Conservation (phyloP, 1,140 invertebrate genomes). For the Leucophenga varia region DNA sequence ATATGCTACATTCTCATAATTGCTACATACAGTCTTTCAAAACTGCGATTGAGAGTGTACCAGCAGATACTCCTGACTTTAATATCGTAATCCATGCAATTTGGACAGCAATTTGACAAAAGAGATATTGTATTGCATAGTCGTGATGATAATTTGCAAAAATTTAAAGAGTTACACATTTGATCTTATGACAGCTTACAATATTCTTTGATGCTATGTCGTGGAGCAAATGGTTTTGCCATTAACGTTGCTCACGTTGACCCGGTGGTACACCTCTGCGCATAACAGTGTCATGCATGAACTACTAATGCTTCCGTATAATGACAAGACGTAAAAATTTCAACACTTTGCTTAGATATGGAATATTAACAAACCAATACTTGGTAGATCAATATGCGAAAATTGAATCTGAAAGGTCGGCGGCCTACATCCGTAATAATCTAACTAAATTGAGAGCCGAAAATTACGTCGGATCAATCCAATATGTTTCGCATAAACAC, state of each 20-base stretch:
- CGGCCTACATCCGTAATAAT: not conserved
- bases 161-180: constrained; percentile 2
- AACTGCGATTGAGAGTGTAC: constrained; percentile 4
- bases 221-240: constrained; percentile 2
- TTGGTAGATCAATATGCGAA: constrained; percentile 1
- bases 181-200: constrained; percentile 4
- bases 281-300: no score
- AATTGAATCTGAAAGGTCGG: not conserved
- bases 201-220: constrained; percentile 5
- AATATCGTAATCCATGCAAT: constrained; percentile 4
- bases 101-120: not conserved
- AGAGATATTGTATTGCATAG: not conserved
- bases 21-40: no score
- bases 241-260: not conserved
- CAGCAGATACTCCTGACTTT: constrained; percentile 5
- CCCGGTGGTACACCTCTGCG: no score
- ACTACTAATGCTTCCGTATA: not conserved
- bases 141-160: not conserved
- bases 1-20: no score
- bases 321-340: not conserved
- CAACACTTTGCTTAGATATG: not conserved
- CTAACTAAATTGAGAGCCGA: no score
- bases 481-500: no score
- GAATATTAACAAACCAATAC: constrained; percentile 3
- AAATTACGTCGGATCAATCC: no score